A percentile compares a stretch with the other conserved stretches of the same genome.
These are phyloP conservation scores for Acanthosepion lycidas DNA, from an alignment of 2,888 invertebrate genomes.

Conservation along the genomic window DNA sequence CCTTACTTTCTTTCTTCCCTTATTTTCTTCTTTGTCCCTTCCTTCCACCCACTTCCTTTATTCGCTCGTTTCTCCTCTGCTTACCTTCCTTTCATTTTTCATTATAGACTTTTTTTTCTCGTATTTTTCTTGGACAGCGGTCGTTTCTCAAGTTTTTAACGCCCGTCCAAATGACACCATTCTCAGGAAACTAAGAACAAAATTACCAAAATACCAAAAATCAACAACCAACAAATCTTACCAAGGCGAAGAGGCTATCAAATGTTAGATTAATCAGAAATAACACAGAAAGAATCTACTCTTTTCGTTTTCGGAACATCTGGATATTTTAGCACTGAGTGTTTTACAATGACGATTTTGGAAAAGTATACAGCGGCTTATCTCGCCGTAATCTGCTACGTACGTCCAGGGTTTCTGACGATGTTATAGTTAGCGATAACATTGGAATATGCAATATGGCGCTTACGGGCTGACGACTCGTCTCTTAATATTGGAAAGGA, in stretches of 20 bases:
- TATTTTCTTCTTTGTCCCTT: neutral
- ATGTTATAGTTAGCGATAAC: neutral
- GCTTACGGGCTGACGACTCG: neutral
- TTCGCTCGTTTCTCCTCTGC: neutral
- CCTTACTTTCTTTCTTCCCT: neutral
- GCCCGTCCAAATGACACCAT: neutral
- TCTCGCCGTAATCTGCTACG: neutral
- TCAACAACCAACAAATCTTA: neutral
- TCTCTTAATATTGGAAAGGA: neutral
- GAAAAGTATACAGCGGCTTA: neutral
- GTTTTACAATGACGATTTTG: slow-evolving; percentile 22
- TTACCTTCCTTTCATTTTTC: neutral
- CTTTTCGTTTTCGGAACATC: neutral
- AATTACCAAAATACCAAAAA: neutral
- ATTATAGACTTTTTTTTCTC: no score
- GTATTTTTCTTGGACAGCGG: no score
- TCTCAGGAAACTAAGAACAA: neutral
- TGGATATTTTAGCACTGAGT: slow-evolving; percentile 33
- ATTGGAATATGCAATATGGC: neutral
- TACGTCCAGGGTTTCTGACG: slow-evolving; percentile 22
- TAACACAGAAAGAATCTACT: neutral
- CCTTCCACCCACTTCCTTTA: neutral
- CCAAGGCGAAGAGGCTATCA: neutral
- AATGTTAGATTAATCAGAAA: neutral
- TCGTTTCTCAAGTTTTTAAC: neutral